Percentiles rank a stretch among this genome's conserved stretches.
Conservation (phyloP, 1,140 invertebrate genomes). For the Lutraria rhynchaena region DNA sequence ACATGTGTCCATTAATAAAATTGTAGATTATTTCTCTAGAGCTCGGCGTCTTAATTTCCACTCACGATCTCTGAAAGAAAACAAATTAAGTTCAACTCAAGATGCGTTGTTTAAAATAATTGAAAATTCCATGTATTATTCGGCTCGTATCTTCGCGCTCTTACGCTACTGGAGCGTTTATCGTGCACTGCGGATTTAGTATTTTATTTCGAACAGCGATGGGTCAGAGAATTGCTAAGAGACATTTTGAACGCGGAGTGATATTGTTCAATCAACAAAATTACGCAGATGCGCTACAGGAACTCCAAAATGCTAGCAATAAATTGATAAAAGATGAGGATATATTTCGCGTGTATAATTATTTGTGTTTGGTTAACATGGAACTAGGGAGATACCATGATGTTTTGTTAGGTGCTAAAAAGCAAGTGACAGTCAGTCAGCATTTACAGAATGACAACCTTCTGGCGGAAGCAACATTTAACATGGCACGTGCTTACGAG, state of each 20-base stretch:
- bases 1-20: too few species aligned
- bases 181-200: conserved; percentile 5
- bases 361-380: conserved; percentile 51
- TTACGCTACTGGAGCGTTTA: background rate
- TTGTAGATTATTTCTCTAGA: background rate
- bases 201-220: conserved; percentile 17
- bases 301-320: conserved; percentile 29
- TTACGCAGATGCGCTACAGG: conserved; percentile 27
- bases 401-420: conserved; percentile 47
- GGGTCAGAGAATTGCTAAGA: conserved; percentile 51
- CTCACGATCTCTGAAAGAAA: background rate
- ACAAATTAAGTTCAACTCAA: background rate
- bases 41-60: background rate
- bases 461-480: conserved; percentile 44
- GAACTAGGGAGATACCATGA: conserved; percentile 53
- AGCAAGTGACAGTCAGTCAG: conserved; percentile 31
- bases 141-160: background rate
- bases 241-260: conserved; percentile 35
- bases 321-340: conserved; percentile 43
- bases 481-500: conserved; percentile 53
- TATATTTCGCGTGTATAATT: conserved; percentile 39
- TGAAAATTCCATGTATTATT: background rate
- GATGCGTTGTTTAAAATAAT: background rate
- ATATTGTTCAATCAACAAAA: conserved; percentile 43
- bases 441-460: conserved; percentile 19